These are phyloP conservation scores for Napeogenes inachia DNA, from an alignment of 2,888 invertebrate species.

Conservation along the genomic window DNA sequence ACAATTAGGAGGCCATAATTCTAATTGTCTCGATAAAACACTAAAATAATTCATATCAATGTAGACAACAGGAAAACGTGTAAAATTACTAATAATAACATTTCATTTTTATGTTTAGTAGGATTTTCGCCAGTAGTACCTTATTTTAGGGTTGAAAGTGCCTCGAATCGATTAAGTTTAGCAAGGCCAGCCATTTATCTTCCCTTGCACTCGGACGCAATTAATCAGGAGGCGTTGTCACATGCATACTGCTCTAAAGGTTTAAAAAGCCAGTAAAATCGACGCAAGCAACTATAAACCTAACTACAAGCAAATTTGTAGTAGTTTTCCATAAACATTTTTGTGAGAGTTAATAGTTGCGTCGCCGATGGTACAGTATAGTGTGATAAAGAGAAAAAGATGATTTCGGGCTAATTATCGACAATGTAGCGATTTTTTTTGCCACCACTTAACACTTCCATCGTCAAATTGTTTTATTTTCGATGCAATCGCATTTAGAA, in stretches of 20 bases:
- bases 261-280: conserved; percentile 35
- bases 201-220: conserved; percentile 65
- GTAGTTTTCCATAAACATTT: conserved; percentile 27
- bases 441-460: conserved; percentile 67
- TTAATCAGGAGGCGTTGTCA: conserved; percentile 73
- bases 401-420: conserved; percentile 73
- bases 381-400: conserved; percentile 69
- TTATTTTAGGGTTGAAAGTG: conserved; percentile 22
- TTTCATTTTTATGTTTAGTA: conserved; percentile 31
- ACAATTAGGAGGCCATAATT: conserved; percentile 30
- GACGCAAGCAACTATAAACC: conserved; percentile 33
- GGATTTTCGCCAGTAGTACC: conserved; percentile 25
- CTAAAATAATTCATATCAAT: conserved; percentile 41
- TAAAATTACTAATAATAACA: conserved; percentile 66
- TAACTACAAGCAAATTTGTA: conserved; percentile 30
- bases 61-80: conserved; percentile 58
- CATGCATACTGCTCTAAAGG: conserved; percentile 41
- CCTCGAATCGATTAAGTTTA: conserved; percentile 24
- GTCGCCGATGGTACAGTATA: conserved; percentile 48
- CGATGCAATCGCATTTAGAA: conserved; percentile 32
- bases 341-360: conserved; percentile 19
- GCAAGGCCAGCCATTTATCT: conserved; percentile 59
- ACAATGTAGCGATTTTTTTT: conserved; percentile 57
- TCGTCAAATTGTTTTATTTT: conserved; percentile 57
- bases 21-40: conserved; percentile 32